Evolutionary conservation across 1,140 invertebrate species (phyloP).

Genomic region (Cyclina sinensis): DNA sequence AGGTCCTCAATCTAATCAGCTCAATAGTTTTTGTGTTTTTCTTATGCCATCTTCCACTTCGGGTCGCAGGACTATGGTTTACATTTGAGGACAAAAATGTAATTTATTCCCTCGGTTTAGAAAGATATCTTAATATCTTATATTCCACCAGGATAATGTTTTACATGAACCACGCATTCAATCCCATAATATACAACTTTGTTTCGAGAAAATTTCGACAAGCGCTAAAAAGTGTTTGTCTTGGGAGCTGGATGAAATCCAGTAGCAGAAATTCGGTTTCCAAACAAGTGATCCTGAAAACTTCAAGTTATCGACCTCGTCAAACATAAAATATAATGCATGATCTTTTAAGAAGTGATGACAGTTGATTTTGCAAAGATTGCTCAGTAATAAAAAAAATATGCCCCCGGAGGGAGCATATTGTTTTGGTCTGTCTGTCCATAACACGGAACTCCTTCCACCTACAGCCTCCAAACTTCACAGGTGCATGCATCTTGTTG

Average conservation of each 20-base stretch:
- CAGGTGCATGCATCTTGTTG: too few relatives aligned
- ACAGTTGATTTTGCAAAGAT: too few relatives aligned
- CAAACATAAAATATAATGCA: too few relatives aligned
- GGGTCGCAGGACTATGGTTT: slow-evolving; percentile 71
- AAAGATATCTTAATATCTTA: slow-evolving; percentile 67
- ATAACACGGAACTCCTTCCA: too few relatives aligned
- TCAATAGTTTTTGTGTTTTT: slow-evolving; percentile 78
- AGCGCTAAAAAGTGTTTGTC: slow-evolving; percentile 1
- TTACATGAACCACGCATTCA: slow-evolving; percentile 76
- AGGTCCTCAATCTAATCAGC: slow-evolving; percentile 69
- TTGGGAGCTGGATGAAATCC: background rate
- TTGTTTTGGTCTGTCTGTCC: too few relatives aligned
- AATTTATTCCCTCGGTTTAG: background rate
- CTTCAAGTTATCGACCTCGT: background rate
- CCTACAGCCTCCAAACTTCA: too few relatives aligned
- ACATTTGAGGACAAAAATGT: slow-evolving; percentile 66
- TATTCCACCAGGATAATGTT: slow-evolving; percentile 74
- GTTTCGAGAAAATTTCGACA: slow-evolving; percentile 71
- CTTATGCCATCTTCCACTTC: slow-evolving; percentile 77
- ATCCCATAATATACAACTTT: slow-evolving; percentile 80
- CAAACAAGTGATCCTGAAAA: background rate
- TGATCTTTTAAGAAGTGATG: too few relatives aligned
- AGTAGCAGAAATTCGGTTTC: background rate
- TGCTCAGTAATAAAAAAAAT: too few relatives aligned
- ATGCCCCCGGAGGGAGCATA: too few relatives aligned